These are phyloP conservation scores for Idaea straminata DNA, from an alignment of 2,888 invertebrate species.

Conservation along the genomic window DNA sequence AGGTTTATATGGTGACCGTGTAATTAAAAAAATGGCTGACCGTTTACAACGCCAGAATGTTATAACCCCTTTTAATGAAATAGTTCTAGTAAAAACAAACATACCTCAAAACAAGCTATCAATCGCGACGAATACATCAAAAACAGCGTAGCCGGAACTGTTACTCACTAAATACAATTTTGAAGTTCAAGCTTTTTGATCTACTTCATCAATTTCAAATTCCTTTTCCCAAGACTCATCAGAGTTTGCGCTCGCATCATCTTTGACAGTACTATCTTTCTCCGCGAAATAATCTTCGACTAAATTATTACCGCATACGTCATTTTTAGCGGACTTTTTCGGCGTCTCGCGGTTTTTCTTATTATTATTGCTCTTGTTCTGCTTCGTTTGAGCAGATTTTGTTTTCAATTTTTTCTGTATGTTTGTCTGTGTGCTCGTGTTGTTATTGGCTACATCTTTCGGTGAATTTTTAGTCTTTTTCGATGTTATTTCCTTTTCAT, in stretches of 20 bases:
- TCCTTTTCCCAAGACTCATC: constrained; percentile 83
- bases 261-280: constrained; percentile 64
- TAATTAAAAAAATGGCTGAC: too few relatives aligned
- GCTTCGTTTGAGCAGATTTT: constrained; percentile 50
- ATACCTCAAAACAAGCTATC: not conserved
- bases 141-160: not conserved
- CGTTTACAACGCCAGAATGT: too few relatives aligned
- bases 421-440: constrained; percentile 48
- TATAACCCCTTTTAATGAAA: too few relatives aligned
- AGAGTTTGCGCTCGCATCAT: constrained; percentile 74
- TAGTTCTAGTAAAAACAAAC: not conserved
- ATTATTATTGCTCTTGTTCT: constrained; percentile 44
- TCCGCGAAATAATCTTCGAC: constrained; percentile 79
- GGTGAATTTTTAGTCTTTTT: constrained; percentile 60
- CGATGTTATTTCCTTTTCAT: constrained; percentile 82
- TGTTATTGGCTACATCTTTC: constrained; percentile 60
- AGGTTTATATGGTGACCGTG: too few relatives aligned
- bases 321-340: constrained; percentile 56
- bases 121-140: not conserved
- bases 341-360: constrained; percentile 38
- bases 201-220: constrained; percentile 76
- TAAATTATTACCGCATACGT: constrained; percentile 71
- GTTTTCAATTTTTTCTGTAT: constrained; percentile 37
- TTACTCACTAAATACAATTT: not conserved
- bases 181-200: constrained; percentile 53